Percentiles rank a stretch among this genome's conserved stretches.
These are phyloP conservation scores for Frankliniella intonsa DNA, from an alignment of 2,888 invertebrate genomes.

Conservation along the genomic window DNA sequence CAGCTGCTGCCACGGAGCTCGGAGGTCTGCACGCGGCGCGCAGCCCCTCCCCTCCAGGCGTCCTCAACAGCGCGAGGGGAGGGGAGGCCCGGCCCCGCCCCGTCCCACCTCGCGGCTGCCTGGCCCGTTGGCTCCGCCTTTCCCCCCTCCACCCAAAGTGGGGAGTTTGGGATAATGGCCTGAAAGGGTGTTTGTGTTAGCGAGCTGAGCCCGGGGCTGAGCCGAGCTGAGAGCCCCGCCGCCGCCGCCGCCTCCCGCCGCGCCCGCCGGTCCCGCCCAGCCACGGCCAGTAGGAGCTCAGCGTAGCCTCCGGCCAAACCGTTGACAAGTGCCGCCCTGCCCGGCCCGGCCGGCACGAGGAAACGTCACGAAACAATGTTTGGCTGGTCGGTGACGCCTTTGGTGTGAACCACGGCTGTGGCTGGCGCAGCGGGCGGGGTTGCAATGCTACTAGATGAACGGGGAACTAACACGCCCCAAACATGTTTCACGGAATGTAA, in stretches of 20 bases:
- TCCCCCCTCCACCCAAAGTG: background rate
- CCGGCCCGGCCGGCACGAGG: too few species aligned
- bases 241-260: background rate
- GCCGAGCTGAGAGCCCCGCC: background rate
- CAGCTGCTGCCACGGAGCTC: background rate
- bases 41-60: background rate
- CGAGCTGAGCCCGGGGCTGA: background rate
- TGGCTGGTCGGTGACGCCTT: too few species aligned
- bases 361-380: too few species aligned
- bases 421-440: too few species aligned
- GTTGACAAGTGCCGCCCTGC: background rate
- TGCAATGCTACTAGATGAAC: background rate
- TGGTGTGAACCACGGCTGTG: too few species aligned
- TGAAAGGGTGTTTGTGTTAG: constrained; percentile 19
- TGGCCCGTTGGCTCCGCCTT: background rate
- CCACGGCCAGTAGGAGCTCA: too few species aligned
- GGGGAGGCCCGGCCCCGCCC: background rate
- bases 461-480: background rate
- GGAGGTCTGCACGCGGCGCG: background rate
- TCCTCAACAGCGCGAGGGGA: background rate
- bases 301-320: background rate
- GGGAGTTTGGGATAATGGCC: constrained; percentile 5
- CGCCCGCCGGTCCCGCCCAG: background rate
- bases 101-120: background rate
- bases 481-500: background rate